phyloP scores from a whole-genome alignment of 2,888 invertebrate genomes.

The Drosophila tanythrix region DNA sequence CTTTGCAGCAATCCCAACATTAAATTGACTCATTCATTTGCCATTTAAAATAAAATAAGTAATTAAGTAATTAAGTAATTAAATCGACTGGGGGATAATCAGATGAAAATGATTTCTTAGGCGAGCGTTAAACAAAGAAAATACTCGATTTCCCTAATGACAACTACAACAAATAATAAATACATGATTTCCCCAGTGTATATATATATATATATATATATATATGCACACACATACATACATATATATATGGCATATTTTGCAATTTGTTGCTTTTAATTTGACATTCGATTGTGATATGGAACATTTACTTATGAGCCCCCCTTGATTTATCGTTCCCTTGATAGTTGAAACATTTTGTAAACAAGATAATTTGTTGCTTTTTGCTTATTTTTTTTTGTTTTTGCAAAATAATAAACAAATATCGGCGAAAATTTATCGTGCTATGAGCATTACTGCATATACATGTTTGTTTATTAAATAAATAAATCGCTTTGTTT shows the following conservation, averaged over 20 bases:
- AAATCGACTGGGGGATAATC: not conserved
- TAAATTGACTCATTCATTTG: not conserved
- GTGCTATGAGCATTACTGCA: not conserved
- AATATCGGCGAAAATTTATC: not conserved
- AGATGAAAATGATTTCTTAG: not conserved
- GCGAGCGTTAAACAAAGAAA: constrained; percentile 6
- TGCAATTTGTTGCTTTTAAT: constrained; percentile 16
- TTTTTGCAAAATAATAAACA: not conserved
- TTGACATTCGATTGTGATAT: constrained; percentile 49
- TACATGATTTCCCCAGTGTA: constrained; percentile 21
- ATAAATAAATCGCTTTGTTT: constrained; percentile 9
- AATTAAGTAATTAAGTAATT: not conserved
- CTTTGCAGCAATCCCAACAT: not conserved
- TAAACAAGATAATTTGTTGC: constrained; percentile 13
- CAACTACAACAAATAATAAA: not conserved
- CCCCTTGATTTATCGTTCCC: constrained; percentile 54
- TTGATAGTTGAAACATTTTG: constrained; percentile 32
- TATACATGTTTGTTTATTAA: constrained; percentile 1
- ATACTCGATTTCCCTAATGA: constrained; percentile 6
- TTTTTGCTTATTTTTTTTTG: not conserved
- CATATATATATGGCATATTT: not conserved
- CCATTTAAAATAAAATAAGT: not conserved
- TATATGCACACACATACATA: not conserved
- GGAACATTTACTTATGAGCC: constrained; percentile 15
- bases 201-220: not conserved